Conservation (phyloP, 2,113 vertebrate species). For the Albula glossodonta region DNA sequence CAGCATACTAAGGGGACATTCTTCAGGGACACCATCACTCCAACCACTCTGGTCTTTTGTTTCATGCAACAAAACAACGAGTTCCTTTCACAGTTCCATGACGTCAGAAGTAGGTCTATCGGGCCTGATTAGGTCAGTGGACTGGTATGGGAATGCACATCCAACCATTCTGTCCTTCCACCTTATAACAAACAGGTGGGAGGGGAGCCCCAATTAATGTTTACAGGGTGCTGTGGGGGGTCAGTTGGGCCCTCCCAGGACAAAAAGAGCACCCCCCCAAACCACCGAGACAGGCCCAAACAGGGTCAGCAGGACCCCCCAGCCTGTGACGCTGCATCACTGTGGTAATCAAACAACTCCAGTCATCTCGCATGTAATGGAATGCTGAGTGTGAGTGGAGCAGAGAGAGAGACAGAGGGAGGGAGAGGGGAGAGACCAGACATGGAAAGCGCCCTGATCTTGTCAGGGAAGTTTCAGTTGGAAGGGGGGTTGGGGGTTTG, state of each 20-base stretch:
- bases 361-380: constrained; percentile 9
- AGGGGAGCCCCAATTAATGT: background rate
- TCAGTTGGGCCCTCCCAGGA: background rate
- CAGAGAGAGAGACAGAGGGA: too few species aligned
- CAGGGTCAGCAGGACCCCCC: background rate
- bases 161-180: constrained; percentile 9
- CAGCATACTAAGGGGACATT: background rate
- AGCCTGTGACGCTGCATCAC: constrained; percentile 1
- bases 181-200: constrained; percentile 6
- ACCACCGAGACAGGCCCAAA: background rate
- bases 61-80: constrained; percentile 6
- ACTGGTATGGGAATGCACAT: constrained; percentile 39
- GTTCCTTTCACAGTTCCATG: constrained; percentile 39
- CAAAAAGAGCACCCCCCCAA: too few species aligned
- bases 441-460: constrained; percentile 16
- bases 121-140: constrained; percentile 48
- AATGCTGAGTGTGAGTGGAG: background rate
- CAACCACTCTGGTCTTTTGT: constrained; percentile 25
- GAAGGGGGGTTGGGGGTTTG: background rate
- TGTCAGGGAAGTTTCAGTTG: constrained; percentile 2
- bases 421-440: constrained; percentile 16
- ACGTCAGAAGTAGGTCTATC: constrained; percentile 31
- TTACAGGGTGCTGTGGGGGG: background rate
- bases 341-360: background rate
- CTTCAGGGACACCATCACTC: background rate